A percentile compares a stretch with the other conserved stretches of the same genome.
These are phyloP conservation scores for Rhabdornis inornatus DNA, from an alignment of 2,113 vertebrate genomes.

Conservation along the genomic window DNA sequence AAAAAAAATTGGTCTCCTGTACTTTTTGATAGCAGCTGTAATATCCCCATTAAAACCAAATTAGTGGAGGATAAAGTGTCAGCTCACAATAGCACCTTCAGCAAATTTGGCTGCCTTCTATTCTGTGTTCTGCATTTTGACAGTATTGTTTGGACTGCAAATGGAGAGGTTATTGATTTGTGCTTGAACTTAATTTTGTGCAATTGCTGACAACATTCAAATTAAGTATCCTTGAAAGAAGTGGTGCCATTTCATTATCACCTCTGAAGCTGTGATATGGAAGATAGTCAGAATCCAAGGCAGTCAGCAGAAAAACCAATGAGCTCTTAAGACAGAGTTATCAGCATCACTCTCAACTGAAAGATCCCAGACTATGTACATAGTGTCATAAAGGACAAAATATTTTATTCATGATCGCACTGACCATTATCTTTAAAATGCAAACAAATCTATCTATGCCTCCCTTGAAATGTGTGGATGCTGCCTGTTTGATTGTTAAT, in stretches of 20 bases:
- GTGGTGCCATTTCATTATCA: not conserved
- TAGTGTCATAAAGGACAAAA: not conserved
- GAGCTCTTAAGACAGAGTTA: not conserved
- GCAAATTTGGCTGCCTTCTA: not conserved
- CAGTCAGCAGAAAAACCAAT: not conserved
- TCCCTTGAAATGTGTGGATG: not conserved
- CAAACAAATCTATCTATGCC: not conserved
- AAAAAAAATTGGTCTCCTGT: not conserved
- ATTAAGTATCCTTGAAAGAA: not conserved
- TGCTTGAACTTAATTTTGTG: not conserved
- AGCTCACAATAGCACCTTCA: not conserved
- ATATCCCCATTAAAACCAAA: constrained; percentile 12
- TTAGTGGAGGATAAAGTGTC: not conserved
- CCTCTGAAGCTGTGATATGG: not conserved
- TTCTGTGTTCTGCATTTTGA: not conserved
- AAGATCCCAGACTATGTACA: not conserved
- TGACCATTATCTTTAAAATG: not conserved
- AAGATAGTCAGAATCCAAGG: not conserved
- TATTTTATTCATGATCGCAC: not conserved
- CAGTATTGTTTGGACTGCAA: not conserved
- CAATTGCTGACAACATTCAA: not conserved
- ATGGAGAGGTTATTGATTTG: not conserved
- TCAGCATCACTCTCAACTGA: not conserved
- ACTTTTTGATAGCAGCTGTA: not conserved
- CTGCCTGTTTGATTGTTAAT: not conserved